These are phyloP conservation scores for Cisticola juncidis DNA, from an alignment of 2,113 vertebrate species.

Conservation along the genomic window DNA sequence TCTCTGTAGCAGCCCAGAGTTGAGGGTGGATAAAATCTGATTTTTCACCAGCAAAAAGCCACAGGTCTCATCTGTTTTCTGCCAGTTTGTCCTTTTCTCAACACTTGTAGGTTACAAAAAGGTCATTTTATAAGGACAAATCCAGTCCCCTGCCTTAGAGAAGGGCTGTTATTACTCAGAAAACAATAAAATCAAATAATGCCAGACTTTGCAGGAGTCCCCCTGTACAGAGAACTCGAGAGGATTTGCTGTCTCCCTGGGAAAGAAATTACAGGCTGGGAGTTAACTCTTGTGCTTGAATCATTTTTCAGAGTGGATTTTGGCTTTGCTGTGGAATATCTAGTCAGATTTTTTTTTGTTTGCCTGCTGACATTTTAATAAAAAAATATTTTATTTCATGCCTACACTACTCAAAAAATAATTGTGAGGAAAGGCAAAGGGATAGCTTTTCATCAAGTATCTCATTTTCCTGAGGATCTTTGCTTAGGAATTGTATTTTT, in stretches of 20 bases:
- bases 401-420: background rate
- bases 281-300: constrained; percentile 21
- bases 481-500: background rate
- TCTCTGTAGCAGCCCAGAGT: background rate
- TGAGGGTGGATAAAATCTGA: background rate
- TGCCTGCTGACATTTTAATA: constrained; percentile 38
- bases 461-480: background rate
- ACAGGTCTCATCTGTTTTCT: background rate
- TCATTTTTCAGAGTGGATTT: constrained; percentile 10
- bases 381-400: constrained; percentile 26
- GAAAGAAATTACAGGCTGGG: constrained; percentile 36
- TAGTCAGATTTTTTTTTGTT: background rate
- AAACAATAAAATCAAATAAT: constrained; percentile 43
- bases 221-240: constrained; percentile 1
- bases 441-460: background rate
- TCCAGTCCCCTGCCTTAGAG: background rate
- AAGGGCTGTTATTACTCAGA: constrained; percentile 35
- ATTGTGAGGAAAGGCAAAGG: background rate
- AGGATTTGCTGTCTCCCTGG: constrained; percentile 52
- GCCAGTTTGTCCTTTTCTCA: background rate
- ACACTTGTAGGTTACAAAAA: constrained; percentile 10
- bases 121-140: constrained; percentile 47
- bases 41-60: background rate
- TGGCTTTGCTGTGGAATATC: background rate
- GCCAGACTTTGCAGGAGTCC: background rate